phyloP scores from a whole-genome alignment of 2,797 vertebrate species.

The Clarias laeviceps region DNA sequence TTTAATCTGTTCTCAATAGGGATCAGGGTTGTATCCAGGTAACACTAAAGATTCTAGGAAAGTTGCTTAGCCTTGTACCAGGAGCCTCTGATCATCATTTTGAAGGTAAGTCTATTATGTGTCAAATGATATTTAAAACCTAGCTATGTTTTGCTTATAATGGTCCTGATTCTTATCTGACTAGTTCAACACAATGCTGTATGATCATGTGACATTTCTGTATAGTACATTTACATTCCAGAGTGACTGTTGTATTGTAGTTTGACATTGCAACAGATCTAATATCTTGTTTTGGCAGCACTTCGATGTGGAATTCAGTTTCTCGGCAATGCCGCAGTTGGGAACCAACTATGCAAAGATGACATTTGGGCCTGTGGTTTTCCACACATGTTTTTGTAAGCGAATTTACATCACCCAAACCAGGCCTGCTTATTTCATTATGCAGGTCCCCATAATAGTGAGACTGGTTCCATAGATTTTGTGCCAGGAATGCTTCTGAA shows the following conservation, averaged over 20 bases:
- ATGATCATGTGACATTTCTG: conserved; percentile 1
- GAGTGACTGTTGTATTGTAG: conserved; percentile 17
- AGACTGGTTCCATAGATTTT: conserved; percentile 12
- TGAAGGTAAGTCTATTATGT: conserved; percentile 50
- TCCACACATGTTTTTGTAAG: conserved; percentile 77
- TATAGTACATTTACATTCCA: not conserved
- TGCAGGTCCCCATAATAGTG: conserved; percentile 30
- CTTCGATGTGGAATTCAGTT: conserved; percentile 81
- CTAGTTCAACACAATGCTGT: not conserved
- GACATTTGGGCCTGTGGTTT: conserved; percentile 75
- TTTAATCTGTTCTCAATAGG: conserved; percentile 23
- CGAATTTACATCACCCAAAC: conserved; percentile 49
- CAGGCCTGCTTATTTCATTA: conserved; percentile 36
- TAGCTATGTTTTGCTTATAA: not conserved
- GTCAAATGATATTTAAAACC: not conserved
- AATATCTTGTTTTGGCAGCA: conserved; percentile 61
- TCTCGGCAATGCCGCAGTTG: conserved; percentile 80
- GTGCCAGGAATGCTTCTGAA: conserved; percentile 3
- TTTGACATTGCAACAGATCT: conserved; percentile 25
- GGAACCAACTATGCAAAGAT: conserved; percentile 78
- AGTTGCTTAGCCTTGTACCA: conserved; percentile 43
- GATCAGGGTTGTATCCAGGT: conserved; percentile 51
- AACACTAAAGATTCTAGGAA: conserved; percentile 44
- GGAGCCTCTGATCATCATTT: conserved; percentile 34
- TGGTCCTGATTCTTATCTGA: not conserved